Conservation (phyloP, 2,113 vertebrate genomes). For the Cnemophilus loriae region DNA sequence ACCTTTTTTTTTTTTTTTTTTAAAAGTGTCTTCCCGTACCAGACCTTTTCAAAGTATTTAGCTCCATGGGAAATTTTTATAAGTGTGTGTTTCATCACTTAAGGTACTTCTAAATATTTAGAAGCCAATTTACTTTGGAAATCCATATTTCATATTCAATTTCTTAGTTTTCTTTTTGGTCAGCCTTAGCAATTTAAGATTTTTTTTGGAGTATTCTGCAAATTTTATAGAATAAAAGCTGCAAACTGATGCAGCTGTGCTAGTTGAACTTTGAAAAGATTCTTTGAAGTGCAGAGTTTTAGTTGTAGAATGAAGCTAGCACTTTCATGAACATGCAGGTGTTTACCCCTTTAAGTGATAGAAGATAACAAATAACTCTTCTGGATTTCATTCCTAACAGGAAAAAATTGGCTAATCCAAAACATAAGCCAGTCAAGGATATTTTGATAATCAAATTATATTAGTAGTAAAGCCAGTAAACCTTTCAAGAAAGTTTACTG, state of each 20-base stretch:
- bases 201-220: neutral
- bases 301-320: neutral
- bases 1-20: neutral
- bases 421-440: neutral
- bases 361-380: neutral
- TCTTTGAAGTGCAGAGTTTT: neutral
- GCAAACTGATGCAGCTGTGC: neutral
- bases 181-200: neutral
- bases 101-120: neutral
- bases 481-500: neutral
- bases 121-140: neutral
- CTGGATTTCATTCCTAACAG: neutral
- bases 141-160: neutral
- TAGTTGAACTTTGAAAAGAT: neutral
- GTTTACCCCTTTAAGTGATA: neutral
- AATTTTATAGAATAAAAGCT: neutral
- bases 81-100: neutral
- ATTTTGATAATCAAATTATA: neutral
- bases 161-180: neutral
- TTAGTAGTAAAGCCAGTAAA: neutral
- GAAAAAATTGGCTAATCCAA: neutral
- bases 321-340: neutral
- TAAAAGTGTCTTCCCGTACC: neutral
- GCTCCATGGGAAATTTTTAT: neutral
- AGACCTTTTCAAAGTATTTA: neutral